Evolutionary conservation across 2,113 vertebrate species (phyloP), one percentile per base, ranked within the genome.

Genomic region (Oryzias curvinotus): DNA sequence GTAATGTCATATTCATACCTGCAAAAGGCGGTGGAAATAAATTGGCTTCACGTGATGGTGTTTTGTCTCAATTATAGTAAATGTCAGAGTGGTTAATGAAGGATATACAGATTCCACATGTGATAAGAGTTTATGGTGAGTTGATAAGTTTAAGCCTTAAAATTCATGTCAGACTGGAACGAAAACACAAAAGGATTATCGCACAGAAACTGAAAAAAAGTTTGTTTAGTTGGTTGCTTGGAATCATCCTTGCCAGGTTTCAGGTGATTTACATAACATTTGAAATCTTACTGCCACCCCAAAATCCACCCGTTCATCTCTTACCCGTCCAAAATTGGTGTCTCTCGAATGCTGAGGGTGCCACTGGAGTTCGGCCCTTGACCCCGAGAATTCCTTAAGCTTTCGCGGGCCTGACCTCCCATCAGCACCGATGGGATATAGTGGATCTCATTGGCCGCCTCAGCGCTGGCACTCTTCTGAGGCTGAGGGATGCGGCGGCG

Each of bases 351-450:
- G 89, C 96, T 98, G 73, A 99, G 94, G 0, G 96, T 98, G 0
- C 96, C 95, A 0, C 96, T 96, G 84, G 96, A 96, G 86, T 96
- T 97, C 57, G 96, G 96, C 17, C 96, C 96, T 78, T 98, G 97
- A 71, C 95, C 95, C 0, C 96, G 93, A 17, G 96, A 95, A 0
- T 98, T 98, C 62, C 97, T 94, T 63, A 99, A 87, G 81, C 97
- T 99, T 84, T 99, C 97, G 1, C 97, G 89, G 16, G 96, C 97
- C 0, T 98, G 97, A 23, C 96, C 95, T 3, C 97, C 95, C 17
- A 99, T 97, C 82, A 99, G 91, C 78, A 99, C 97, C 0, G 97
- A 99, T 0, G 97, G 97, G 81, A 99, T 99, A 90, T 99, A 99
- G 85, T 99, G 97, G 78, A 99, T 99, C 91, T 99, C 97, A 1